Base-by-base conservation (phyloP, 2,113 vertebrate genomes). In the Rhabdomys dilectus region DNA sequence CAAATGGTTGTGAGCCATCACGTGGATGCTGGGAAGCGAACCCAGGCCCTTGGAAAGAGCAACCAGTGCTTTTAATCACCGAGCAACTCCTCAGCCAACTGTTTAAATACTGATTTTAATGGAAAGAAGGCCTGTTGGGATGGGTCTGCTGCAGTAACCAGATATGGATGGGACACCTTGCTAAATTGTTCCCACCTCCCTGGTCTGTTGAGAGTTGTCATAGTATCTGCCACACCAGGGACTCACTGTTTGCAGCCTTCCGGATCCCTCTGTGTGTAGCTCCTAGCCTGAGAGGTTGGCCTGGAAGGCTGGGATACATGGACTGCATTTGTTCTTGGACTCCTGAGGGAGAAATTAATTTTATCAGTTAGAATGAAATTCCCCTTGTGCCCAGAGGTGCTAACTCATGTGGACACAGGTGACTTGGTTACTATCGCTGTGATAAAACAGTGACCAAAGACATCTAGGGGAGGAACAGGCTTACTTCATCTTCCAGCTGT, bases 251-350 rank as follows among this genome's bases (percentile, higher is more conserved):
- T 73, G 66, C n/a, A 42, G 17, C n/a, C 26, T 19, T 48, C 62
- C 10, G 17, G 29, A 8, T 8, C 36, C 9, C 11, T 82, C 22
- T 72, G 24, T 34, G 24, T 34, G 39, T 9, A 4, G 42, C n/a
- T 39, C 13, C 73, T 0, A 10, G 77, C 58, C 16, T 24, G 0
- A 7, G 84, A 39, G 12, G 4, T 1, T 0, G 13, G 0, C 36
- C n/a, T 39, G 68, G 87, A 22, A 39, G n/a, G 36, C 7, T 39
- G 5, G 72, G 62, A 51, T 4, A 2, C 0, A 0, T 19, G 70
- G 24, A 29, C 72, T 53, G 53, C n/a, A 84, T 39, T 56, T 3
- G 7, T 6, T 24, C 22, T 73, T 80, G 72, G 29, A 0, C 17
- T 17, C 42, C 39, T 58, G 81, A 29, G 81, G 22, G 13, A 62